These are phyloP conservation scores for Peromyscus polionotus DNA, from an alignment of 2,113 vertebrate species.

Conservation along the genomic window DNA sequence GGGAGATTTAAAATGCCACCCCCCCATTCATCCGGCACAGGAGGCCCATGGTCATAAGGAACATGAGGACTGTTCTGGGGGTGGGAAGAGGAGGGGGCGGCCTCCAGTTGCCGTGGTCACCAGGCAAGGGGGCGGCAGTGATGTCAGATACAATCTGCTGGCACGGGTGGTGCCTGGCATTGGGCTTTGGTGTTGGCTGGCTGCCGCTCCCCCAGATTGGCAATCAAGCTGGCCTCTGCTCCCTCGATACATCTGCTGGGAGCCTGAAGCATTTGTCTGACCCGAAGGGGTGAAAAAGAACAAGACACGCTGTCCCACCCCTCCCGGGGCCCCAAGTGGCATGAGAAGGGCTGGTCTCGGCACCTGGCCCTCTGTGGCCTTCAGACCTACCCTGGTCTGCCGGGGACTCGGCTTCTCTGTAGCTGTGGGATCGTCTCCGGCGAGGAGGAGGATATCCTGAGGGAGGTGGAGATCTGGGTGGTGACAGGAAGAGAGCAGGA, in stretches of 20 bases:
- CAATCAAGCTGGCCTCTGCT: background rate
- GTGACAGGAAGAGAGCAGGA: background rate
- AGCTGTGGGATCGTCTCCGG: background rate
- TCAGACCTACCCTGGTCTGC: background rate
- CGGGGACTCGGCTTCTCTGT: background rate
- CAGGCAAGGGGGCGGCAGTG: conserved; percentile 69
- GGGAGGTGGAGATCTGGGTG: background rate
- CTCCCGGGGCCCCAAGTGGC: background rate
- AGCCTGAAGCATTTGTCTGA: background rate
- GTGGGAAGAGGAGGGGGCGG: conserved; percentile 45
- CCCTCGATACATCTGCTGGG: background rate
- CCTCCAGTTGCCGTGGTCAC: conserved; percentile 79
- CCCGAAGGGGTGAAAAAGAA: background rate
- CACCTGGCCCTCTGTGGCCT: background rate
- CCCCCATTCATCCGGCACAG: background rate
- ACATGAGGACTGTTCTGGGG: conserved; percentile 66
- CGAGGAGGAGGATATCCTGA: background rate
- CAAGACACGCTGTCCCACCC: background rate
- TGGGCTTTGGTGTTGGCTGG: conserved; percentile 57
- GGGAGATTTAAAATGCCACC: background rate
- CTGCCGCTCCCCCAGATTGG: conserved; percentile 56
- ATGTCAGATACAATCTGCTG: conserved; percentile 78
- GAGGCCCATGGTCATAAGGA: conserved; percentile 46
- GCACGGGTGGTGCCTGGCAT: conserved; percentile 60
- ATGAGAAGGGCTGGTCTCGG: background rate